Evolutionary conservation across 2,888 invertebrate species (phyloP).

Genomic region (Himalopsyche japonica): DNA sequence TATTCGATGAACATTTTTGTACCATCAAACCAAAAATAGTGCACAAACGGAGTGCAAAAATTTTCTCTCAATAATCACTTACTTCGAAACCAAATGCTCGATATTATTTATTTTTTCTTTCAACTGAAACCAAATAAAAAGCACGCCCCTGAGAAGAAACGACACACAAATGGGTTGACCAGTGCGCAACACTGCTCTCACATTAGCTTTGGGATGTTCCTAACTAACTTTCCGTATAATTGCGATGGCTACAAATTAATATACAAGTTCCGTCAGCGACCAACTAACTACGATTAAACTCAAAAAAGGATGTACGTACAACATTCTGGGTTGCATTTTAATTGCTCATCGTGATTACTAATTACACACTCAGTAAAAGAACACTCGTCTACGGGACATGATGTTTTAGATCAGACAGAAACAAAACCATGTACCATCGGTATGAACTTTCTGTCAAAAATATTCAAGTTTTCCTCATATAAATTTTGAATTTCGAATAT

Average conservation of each 20-base stretch:
- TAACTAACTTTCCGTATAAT: not conserved
- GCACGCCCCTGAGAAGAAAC: constrained; percentile 11
- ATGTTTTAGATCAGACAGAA: not conserved
- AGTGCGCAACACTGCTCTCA: constrained; percentile 36
- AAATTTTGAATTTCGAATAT: too few relatives aligned
- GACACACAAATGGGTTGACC: constrained; percentile 34
- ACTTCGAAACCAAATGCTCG: too few relatives aligned
- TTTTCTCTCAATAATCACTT: too few relatives aligned
- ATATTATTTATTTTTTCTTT: not conserved
- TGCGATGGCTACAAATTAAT: not conserved
- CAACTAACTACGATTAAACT: not conserved
- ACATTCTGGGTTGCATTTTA: not conserved
- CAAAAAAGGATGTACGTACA: not conserved
- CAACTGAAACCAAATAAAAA: not conserved
- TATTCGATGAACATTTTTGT: too few relatives aligned
- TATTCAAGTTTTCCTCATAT: too few relatives aligned
- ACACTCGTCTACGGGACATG: not conserved
- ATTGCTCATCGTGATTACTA: not conserved
- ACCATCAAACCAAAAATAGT: too few relatives aligned
- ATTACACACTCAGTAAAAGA: not conserved
- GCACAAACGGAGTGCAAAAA: too few relatives aligned
- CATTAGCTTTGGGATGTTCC: constrained; percentile 32
- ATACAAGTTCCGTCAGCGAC: not conserved
- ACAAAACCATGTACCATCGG: too few relatives aligned
- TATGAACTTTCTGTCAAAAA: too few relatives aligned